Evolutionary conservation across 2,113 vertebrate genomes (phyloP), one percentile per base, ranked within the genome.

Genomic region (Electrona antarctica): DNA sequence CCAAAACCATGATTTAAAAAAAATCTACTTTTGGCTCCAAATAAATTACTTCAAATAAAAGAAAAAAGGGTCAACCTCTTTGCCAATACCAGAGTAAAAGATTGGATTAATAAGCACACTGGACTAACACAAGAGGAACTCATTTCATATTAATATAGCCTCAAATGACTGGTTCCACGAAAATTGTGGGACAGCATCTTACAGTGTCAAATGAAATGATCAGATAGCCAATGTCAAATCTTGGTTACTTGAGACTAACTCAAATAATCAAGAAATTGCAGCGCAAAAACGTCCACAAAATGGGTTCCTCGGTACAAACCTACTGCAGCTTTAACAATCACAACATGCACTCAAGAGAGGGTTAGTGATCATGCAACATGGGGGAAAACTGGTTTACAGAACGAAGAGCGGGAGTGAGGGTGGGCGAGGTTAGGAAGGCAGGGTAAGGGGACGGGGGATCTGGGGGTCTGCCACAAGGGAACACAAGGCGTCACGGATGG

Each of bases 281-380:
- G 51, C n/a, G 63, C 7, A 57, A 0, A 50, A 64, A 11, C 14
- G 59, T 56, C 2, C 62, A 72, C 70, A 81, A 89, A 92, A 92
- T 88, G 81, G 73, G 83, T 90, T 90, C 86, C 88, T 90, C 85
- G 0, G 59, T 71, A 58, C 52, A 85, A 45, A 69, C 76, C 78
- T 79, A 87, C 67, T 48, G 11, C 60, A 63, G 76, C 45, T 10
- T 54, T 58, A 64, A 76, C 60, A 69, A 65, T 57, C 66, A 80
- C 85, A 74, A 80, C 85, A 74, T 12, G 52, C 82, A 88, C 67
- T 81, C 80, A 69, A 46, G 60, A 33, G 55, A 10, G 59, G 68
- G 85, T 90, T 90, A 92, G 86, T 83, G 62, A 84, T 64, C 93
- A 94, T 94, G 93, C 93, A 89, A 89, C 80, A 90, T 76, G 77